Base-by-base conservation (phyloP, 2,113 vertebrate genomes). In the Chaetorhynchus papuensis region DNA sequence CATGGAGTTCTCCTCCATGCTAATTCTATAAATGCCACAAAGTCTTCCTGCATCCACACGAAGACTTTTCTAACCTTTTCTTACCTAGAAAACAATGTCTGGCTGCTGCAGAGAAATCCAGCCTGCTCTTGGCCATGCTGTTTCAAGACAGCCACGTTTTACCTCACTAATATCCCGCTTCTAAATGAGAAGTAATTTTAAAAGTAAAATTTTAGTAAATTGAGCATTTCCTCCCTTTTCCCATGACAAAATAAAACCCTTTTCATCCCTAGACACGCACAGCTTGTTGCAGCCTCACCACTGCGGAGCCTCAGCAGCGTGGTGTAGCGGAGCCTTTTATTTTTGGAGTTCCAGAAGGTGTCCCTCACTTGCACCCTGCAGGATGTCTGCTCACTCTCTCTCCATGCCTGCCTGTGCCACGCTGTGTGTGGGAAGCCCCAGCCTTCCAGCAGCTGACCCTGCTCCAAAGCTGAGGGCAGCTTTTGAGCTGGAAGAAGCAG, bases 331-430 rank as follows among this genome's bases (percentile, higher is more conserved):
- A 71, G 85, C 6, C 31, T 52, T 16, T 4, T 65, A 93, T 83
- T 65, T 27, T 35, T 37, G 42, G 42, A 74, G 52, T 37, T 77
- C 14, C 24, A 35, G 68, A 15, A 61, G 47, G 19, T 54, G 10
- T 35, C 52, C 7, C 44, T 37, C 19, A 7, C 37, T 45, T 14
- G 53, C 15, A 11, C 4, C 42, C 37, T 23, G 63, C 1, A 1
- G 18, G 33, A 37, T 47, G 63, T 15, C 57, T 6, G 2, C 37
- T 33, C 0, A 0, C 47, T 35, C 75, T 12, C 33, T 33, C 42
- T 31, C 31, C 49, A 13, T 1, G 1, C 24, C 59, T 65, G 41
- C 37, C 54, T 63, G 39, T 7, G 6, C 30, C 0, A 0, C 1
- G 0, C 53, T 80, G 69, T 15, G 3, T 7, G 6, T 24, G 30